These are phyloP conservation scores for Sciaenops ocellatus DNA, from an alignment of 2,797 vertebrate species.

Conservation along the genomic window DNA sequence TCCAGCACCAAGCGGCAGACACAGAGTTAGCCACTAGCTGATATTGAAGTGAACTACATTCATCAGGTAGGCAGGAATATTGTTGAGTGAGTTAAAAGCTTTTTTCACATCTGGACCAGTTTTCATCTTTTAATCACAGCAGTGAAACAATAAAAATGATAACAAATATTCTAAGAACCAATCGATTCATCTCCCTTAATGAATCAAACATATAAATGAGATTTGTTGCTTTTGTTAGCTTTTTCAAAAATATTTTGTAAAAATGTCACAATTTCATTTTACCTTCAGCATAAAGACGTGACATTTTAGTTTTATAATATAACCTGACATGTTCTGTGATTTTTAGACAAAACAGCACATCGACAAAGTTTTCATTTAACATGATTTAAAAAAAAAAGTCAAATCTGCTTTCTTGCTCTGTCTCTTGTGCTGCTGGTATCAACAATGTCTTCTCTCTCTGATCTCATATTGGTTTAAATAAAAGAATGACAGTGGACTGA, in stretches of 20 bases:
- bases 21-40: too few species aligned
- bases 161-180: neutral
- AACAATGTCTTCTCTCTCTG: neutral
- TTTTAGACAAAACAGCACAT: neutral
- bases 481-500: neutral
- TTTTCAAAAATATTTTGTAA: neutral
- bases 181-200: neutral
- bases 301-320: neutral
- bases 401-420: neutral
- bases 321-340: too few species aligned
- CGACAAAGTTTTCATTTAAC: neutral
- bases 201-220: neutral
- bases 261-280: slow-evolving; percentile 1
- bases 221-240: neutral
- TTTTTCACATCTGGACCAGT: too few species aligned
- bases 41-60: too few species aligned
- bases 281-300: neutral
- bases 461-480: neutral
- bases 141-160: neutral
- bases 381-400: neutral
- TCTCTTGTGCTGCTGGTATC: neutral
- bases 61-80: too few species aligned
- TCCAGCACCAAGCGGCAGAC: too few species aligned
- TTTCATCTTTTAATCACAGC: too few species aligned
- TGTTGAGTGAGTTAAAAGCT: too few species aligned